phyloP scores from a whole-genome alignment of 2,888 invertebrate species.

The Lydus trimaculatus region DNA sequence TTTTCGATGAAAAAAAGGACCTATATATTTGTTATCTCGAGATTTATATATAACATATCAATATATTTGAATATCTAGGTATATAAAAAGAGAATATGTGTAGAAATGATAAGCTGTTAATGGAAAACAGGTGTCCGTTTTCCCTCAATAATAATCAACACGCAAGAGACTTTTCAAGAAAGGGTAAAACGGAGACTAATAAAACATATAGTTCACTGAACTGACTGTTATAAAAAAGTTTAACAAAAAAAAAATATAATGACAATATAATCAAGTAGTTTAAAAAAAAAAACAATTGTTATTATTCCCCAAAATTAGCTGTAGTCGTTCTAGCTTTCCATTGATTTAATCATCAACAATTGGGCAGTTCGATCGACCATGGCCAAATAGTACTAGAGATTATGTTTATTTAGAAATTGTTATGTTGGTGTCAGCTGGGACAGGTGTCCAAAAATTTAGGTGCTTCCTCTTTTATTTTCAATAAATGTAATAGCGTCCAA shows the following conservation, averaged over 20 bases:
- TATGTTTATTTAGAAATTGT: slow-evolving; percentile 34
- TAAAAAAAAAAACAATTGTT: slow-evolving; percentile 24
- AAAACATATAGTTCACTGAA: slow-evolving; percentile 10
- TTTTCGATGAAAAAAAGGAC: slow-evolving; percentile 21
- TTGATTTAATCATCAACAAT: neutral
- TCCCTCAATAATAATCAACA: neutral
- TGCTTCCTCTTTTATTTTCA: slow-evolving; percentile 47
- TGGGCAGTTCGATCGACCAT: slow-evolving; percentile 5
- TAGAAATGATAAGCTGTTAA: slow-evolving; percentile 23
- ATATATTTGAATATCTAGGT: too few relatives aligned
- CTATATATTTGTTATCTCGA: slow-evolving; percentile 22
- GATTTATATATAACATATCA: slow-evolving; percentile 19
- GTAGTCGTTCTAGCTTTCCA: slow-evolving; percentile 6
- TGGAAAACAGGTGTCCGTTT: slow-evolving; percentile 26
- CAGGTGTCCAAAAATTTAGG: slow-evolving; percentile 55
- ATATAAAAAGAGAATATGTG: slow-evolving; percentile 17
- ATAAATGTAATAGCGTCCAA: slow-evolving; percentile 42
- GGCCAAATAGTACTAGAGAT: slow-evolving; percentile 10
- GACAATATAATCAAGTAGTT: slow-evolving; percentile 29
- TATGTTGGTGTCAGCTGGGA: slow-evolving; percentile 61
- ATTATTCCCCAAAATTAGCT: slow-evolving; percentile 31
- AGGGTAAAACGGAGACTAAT: neutral
- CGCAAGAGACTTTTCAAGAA: neutral
- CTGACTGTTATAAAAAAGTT: slow-evolving; percentile 23
- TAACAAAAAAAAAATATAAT: slow-evolving; percentile 14